A percentile compares a stretch with the other conserved stretches of the same genome.
phyloP scores from a whole-genome alignment of 1,140 invertebrate genomes.

The Drosophila melanogaster region DNA sequence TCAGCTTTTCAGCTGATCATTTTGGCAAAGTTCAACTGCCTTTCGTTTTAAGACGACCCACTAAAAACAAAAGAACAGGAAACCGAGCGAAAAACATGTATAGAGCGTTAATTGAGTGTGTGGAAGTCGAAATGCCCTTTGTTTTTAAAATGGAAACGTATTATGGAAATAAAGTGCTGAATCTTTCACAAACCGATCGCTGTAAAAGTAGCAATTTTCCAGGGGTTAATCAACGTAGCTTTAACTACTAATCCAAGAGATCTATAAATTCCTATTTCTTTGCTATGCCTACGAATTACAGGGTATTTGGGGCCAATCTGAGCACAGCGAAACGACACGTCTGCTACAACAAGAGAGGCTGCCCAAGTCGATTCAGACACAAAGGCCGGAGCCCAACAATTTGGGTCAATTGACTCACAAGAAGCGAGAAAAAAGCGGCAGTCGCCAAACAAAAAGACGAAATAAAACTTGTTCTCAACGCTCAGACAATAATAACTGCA shows the following conservation, averaged over 20 bases:
- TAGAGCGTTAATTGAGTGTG: background rate
- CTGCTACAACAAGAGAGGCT: constrained; percentile 41
- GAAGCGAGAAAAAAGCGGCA: constrained; percentile 43
- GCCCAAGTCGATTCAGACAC: constrained; percentile 42
- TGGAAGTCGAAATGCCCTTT: constrained; percentile 2
- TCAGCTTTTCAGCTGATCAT: constrained; percentile 20
- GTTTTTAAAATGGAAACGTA: background rate
- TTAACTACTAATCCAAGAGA: too few relatives aligned
- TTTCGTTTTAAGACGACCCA: constrained; percentile 53
- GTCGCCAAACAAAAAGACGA: constrained; percentile 21
- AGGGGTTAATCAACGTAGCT: too few relatives aligned
- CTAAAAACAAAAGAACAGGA: constrained; percentile 50
- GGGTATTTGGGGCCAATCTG: constrained; percentile 41
- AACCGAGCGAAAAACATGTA: constrained; percentile 31
- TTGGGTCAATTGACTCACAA: constrained; percentile 63
- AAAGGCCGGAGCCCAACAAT: constrained; percentile 52
- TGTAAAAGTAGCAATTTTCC: background rate
- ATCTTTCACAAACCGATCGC: background rate
- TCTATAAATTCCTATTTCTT: background rate
- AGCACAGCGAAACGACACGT: constrained; percentile 55
- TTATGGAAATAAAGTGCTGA: too few relatives aligned
- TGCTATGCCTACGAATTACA: background rate
- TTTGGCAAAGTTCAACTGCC: constrained; percentile 54
- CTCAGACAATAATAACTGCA: constrained; percentile 55
- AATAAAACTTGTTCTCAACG: constrained; percentile 60